Evolutionary conservation across 1,140 invertebrate genomes (phyloP).

Genomic region (Saccostrea glomerata): DNA sequence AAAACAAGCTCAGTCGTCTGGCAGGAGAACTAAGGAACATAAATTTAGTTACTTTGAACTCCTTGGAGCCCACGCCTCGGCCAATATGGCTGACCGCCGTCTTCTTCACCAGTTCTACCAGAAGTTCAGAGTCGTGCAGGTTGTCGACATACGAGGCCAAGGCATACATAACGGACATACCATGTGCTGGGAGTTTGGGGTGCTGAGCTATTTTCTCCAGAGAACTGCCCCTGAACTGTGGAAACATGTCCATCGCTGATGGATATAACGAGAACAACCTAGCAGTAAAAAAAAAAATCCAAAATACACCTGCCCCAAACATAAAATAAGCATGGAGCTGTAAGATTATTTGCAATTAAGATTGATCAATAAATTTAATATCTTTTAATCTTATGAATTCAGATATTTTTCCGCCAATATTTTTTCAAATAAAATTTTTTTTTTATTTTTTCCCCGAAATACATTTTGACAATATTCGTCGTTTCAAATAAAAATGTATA

Average conservation of each 20-base stretch:
- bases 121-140: slow-evolving; percentile 83
- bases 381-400: too few relatives aligned
- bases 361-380: too few relatives aligned
- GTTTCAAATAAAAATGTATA: too few relatives aligned
- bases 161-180: slow-evolving; percentile 84
- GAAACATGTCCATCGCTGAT: not conserved
- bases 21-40: too few relatives aligned
- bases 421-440: too few relatives aligned
- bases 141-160: slow-evolving; percentile 84
- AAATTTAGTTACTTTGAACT: slow-evolving; percentile 81
- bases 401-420: too few relatives aligned
- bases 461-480: too few relatives aligned
- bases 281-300: not conserved
- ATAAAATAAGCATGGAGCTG: too few relatives aligned
- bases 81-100: slow-evolving; percentile 83
- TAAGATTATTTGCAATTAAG: too few relatives aligned
- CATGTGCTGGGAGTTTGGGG: slow-evolving; percentile 82
- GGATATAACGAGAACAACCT: not conserved
- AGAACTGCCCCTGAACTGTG: not conserved
- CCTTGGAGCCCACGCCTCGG: slow-evolving; percentile 79
- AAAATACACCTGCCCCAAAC: too few relatives aligned
- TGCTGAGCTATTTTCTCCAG: not conserved
- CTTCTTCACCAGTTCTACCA: slow-evolving; percentile 83
- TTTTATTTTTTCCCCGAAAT: too few relatives aligned
- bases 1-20: too few relatives aligned